A percentile compares a stretch with the other conserved stretches of the same genome.
Evolutionary conservation across 37 sponge, comb jelly and placozoan species (phyloP).

Genomic region (Geodia barretti): DNA sequence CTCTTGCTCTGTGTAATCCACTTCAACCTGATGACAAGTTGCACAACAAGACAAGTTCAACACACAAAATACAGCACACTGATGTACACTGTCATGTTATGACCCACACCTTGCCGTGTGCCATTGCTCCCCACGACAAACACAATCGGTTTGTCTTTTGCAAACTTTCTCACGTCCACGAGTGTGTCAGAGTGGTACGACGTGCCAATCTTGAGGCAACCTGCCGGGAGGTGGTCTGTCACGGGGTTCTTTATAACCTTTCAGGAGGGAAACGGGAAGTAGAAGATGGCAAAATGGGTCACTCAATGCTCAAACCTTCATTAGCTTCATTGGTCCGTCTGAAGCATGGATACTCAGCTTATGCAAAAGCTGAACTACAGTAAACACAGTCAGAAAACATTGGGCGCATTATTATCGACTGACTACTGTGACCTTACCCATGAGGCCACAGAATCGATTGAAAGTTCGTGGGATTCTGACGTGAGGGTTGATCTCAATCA

Average conservation of each 20-base stretch:
- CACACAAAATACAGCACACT: not conserved
- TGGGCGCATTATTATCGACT: not conserved
- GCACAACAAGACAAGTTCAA: not conserved
- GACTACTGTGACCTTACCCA: constrained; percentile 63
- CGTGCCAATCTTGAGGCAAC: constrained; percentile 89
- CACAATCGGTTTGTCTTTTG: constrained; percentile 87
- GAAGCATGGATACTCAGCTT: constrained; percentile 95
- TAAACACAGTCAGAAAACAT: constrained; percentile 4
- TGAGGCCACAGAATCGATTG: constrained; percentile 96
- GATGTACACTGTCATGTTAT: not conserved
- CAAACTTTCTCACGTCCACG: constrained; percentile 76
- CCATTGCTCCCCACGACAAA: constrained; percentile 98
- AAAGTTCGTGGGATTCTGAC: constrained; percentile 97
- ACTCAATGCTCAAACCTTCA: constrained; percentile 62
- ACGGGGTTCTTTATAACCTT: constrained; percentile 98
- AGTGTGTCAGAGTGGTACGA: constrained; percentile 86
- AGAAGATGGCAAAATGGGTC: not conserved
- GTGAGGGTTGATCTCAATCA: constrained; percentile 96
- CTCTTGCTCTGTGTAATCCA: constrained; percentile 92
- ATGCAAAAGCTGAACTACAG: constrained; percentile 93
- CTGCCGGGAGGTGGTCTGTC: constrained; percentile 91
- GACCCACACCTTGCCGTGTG: constrained; percentile 87
- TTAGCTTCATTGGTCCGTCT: constrained; percentile 95
- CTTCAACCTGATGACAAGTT: constrained; percentile 64
- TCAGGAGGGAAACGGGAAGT: not conserved